These are phyloP conservation scores for Prionailurus viverrinus DNA, from an alignment of 2,113 vertebrate species.

Conservation along the genomic window DNA sequence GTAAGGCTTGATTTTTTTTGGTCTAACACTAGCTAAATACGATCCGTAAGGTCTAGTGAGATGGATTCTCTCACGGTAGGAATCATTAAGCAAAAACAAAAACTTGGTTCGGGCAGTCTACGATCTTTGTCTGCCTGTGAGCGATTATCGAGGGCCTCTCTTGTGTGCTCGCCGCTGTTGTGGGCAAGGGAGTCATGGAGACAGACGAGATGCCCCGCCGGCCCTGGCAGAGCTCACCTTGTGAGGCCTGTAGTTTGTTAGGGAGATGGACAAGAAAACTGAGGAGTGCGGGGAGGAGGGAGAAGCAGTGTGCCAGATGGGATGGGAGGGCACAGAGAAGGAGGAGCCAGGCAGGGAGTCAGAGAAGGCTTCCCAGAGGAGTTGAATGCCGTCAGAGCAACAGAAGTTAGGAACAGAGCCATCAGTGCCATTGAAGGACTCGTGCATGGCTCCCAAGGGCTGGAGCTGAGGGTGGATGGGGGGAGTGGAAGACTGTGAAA, in stretches of 20 bases:
- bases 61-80: neutral
- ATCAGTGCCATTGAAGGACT: neutral
- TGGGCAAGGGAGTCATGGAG: neutral
- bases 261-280: neutral
- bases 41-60: constrained; percentile 17
- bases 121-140: neutral
- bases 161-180: neutral
- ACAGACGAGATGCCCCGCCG: neutral
- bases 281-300: neutral
- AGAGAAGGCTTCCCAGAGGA: neutral
- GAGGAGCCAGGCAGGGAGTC: neutral
- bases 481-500: neutral
- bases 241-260: neutral
- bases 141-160: neutral
- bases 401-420: neutral
- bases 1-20: neutral
- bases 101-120: neutral
- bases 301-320: fast-evolving
- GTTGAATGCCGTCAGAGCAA: neutral
- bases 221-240: neutral
- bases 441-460: neutral
- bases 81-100: neutral
- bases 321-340: neutral
- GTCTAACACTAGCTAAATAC: neutral
- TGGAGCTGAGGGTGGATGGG: neutral